phyloP scores from a whole-genome alignment of 2,113 vertebrate species.

The Eublepharis macularius region DNA sequence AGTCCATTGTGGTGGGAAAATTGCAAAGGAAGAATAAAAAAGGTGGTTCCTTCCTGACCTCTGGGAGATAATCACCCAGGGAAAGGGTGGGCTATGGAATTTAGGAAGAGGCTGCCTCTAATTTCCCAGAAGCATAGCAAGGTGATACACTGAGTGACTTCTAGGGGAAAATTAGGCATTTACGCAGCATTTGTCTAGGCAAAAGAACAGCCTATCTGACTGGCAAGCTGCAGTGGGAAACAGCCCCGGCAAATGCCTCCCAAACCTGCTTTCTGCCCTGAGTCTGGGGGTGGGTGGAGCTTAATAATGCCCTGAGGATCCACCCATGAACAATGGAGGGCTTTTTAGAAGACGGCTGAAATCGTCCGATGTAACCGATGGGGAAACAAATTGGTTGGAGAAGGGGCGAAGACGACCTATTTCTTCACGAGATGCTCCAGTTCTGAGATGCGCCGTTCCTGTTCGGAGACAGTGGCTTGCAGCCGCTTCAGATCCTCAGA shows the following conservation, averaged over 20 bases:
- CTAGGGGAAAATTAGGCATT: background rate
- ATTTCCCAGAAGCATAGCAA: background rate
- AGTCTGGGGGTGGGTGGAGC: conserved; percentile 9
- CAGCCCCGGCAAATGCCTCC: background rate
- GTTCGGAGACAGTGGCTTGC: conserved; percentile 69
- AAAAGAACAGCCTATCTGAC: background rate
- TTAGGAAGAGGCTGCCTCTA: background rate
- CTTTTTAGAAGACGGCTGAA: background rate
- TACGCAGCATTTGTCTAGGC: background rate
- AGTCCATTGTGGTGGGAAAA: background rate
- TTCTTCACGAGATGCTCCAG: conserved; percentile 66
- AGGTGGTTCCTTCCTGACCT: background rate
- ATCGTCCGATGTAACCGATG: background rate
- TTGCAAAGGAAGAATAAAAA: background rate
- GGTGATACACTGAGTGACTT: too few species aligned
- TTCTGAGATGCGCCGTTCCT: conserved; percentile 72
- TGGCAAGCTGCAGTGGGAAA: background rate
- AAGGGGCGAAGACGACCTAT: background rate
- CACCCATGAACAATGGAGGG: background rate
- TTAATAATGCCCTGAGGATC: conserved; percentile 34
- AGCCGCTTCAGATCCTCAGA: conserved; percentile 68
- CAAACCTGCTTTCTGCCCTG: background rate
- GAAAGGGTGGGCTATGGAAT: background rate
- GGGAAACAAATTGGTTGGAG: background rate
- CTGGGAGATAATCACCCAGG: background rate